Evolutionary conservation across 2,797 vertebrate genomes (phyloP), one percentile per base, ranked within the genome.

Genomic region (Dermochelys coriacea): DNA sequence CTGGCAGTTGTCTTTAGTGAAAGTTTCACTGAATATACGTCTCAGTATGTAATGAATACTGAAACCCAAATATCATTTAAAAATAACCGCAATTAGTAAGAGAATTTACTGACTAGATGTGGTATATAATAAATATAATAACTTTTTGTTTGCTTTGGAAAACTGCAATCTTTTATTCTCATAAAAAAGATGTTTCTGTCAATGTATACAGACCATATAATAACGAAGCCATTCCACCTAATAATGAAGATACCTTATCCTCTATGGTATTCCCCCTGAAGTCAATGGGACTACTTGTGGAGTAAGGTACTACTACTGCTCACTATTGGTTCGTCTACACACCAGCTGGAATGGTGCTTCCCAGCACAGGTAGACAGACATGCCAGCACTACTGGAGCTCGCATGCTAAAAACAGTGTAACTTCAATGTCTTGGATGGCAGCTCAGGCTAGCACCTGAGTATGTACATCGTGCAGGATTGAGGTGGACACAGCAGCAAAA

Each of bases 131-230:
- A 61, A 82, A 51, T 61, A 31, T 12, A 16, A 1, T 54, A 80
- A 51, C 68, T 52, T 12, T 3, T 47, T 8, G 3, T 83, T 91
- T 85, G 52, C 50, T 93, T 90, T 80, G 37, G 81, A 80, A 79
- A 34, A 31, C 31, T 68, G 90, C 88, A 47, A 82, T 89, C 83
- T 81, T 88, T 84, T 85, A 87, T 85, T 21, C 57, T 79, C 79
- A 45, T 45, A 85, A 80, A 87, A 93, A 80, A 96, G n/a, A 64
- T 7, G 8, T 90, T 93, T 59, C 55, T 81, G 7, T 75, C 34
- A 0, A 0, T 50, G 41, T 89, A 77, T 3, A 2, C 4, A 55
- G 1, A 5, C 1, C 0, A 12, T 71, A 52, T 7, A 71, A 71
- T 49, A 91, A 88, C 12, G 5, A 87, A 92, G 81, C 27, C 50